Conservation (phyloP, 2,888 invertebrate species). For the Leptinotarsa tumamoca region DNA sequence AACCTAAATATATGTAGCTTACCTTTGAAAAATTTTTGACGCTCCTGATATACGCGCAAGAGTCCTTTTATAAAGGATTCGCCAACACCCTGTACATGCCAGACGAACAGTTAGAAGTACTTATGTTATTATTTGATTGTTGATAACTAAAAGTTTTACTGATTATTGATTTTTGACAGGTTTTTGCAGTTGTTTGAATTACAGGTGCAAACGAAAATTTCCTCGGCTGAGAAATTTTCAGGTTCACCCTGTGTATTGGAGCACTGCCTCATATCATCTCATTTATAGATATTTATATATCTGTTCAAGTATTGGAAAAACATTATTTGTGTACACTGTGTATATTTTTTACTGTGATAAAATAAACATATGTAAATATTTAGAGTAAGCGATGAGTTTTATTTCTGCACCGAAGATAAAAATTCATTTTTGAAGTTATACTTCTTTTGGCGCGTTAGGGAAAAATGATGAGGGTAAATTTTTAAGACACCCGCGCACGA, state of each 20-base stretch:
- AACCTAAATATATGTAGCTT: background rate
- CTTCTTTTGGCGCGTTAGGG: too few species aligned
- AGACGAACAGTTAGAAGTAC: constrained; percentile 12
- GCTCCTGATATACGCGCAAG: background rate
- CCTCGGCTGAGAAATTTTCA: background rate
- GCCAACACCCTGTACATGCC: constrained; percentile 1
- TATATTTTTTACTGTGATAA: constrained; percentile 62
- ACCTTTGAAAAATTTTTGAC: background rate
- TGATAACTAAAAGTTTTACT: background rate
- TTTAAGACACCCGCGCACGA: too few species aligned
- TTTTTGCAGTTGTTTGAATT: background rate
- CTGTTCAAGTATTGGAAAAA: constrained; percentile 29
- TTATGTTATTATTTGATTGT: constrained; percentile 22
- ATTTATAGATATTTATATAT: constrained; percentile 43
- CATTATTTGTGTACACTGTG: constrained; percentile 54
- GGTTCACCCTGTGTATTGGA: background rate
- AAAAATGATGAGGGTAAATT: too few species aligned
- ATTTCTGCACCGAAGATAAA: background rate
- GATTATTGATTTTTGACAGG: background rate
- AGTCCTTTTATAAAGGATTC: constrained; percentile 39
- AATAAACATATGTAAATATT: constrained; percentile 58
- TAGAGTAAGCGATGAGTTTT: constrained; percentile 24
- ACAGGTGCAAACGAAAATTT: background rate
- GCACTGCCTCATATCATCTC: constrained; percentile 25
- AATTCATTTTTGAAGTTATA: too few species aligned